A percentile compares a stretch with the other conserved stretches of the same genome.
Conservation (phyloP, 2,888 invertebrate genomes). For the Unio pictorum region DNA sequence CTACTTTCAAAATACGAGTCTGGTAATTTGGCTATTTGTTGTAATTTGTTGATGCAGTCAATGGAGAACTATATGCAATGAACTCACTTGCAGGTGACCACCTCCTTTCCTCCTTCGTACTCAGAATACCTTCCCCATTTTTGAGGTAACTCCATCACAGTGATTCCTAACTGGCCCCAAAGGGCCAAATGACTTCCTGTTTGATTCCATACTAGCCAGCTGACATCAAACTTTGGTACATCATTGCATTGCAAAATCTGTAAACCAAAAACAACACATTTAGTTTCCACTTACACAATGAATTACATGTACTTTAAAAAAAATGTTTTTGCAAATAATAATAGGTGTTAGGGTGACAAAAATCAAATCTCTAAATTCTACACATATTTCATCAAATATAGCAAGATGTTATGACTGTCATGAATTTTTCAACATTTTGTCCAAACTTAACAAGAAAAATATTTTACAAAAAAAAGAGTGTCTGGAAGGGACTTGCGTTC, state of each 20-base stretch:
- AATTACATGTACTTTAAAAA: no score
- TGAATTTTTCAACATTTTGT: no score
- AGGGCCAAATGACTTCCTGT: conserved; percentile 80
- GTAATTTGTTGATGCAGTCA: neutral
- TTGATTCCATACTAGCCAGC: conserved; percentile 78
- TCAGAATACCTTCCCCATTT: conserved; percentile 80
- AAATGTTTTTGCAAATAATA: no score
- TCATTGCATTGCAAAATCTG: conserved; percentile 82
- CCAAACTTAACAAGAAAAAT: no score
- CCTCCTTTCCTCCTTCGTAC: conserved; percentile 79
- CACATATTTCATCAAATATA: no score
- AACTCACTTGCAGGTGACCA: conserved; percentile 82
- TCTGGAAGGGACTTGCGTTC: no score
- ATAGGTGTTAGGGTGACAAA: no score
- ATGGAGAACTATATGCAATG: neutral
- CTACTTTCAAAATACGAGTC: neutral
- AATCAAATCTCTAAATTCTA: no score
- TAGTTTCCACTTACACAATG: no score
- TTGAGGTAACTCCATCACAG: conserved; percentile 81
- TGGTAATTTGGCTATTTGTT: neutral
- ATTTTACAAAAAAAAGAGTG: no score
- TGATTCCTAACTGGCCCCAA: conserved; percentile 81
- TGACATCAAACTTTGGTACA: conserved; percentile 81
- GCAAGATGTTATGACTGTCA: no score
- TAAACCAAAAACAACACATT: conserved; percentile 52